A percentile compares a stretch with the other conserved stretches of the same genome.
Conservation (phyloP, 2,113 vertebrate genomes). For the Oxyura jamaicensis region DNA sequence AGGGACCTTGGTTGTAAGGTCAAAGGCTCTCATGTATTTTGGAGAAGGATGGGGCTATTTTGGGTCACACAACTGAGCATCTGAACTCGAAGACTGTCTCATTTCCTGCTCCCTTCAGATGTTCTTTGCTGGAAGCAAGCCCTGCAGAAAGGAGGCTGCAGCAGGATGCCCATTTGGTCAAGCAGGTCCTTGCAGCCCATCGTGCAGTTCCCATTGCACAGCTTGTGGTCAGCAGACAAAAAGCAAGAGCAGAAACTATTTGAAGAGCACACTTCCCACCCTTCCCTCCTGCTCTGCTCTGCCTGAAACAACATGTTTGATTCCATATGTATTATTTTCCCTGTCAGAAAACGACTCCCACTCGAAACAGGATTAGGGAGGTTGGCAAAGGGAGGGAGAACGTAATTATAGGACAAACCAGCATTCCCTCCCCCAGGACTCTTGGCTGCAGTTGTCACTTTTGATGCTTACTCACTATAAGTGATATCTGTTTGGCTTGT, state of each 20-base stretch:
- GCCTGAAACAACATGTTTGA: conserved; percentile 58
- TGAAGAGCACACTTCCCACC: conserved; percentile 26
- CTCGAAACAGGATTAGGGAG: conserved; percentile 65
- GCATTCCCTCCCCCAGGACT: conserved; percentile 27
- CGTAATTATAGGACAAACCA: conserved; percentile 64
- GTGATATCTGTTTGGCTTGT: not conserved
- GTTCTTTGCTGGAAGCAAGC: not conserved
- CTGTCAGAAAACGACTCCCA: conserved; percentile 37
- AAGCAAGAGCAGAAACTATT: conserved; percentile 34
- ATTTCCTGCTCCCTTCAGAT: not conserved
- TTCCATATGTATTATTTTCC: conserved; percentile 39
- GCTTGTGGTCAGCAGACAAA: not conserved
- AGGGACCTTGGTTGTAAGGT: not conserved
- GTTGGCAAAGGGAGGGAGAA: conserved; percentile 45
- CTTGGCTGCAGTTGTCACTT: conserved; percentile 36
- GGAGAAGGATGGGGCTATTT: not conserved
- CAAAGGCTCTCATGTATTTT: accelerated
- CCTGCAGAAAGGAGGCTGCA: accelerated
- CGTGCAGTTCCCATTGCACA: not conserved
- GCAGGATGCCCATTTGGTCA: accelerated
- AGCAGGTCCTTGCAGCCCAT: not conserved
- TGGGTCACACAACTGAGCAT: not conserved
- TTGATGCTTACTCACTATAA: not conserved
- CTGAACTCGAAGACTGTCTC: not conserved
- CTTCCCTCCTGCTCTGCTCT: conserved; percentile 11